A percentile compares a stretch with the other conserved stretches of the same genome.
Conservation (phyloP, 2,888 invertebrate genomes). For the Chydorus sphaericus region DNA sequence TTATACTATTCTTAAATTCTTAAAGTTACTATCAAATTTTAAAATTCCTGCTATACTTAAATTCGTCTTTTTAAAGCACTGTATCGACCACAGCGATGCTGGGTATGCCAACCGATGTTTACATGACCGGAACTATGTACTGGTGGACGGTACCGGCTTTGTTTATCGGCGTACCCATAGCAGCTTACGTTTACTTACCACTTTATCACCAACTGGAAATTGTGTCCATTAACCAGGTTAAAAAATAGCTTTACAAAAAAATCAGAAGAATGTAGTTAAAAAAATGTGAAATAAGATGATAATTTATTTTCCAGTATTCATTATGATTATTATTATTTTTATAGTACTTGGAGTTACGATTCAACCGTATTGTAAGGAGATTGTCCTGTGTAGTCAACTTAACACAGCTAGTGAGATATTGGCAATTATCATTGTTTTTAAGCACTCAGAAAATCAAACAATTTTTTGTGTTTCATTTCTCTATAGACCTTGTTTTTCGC, state of each 20-base stretch:
- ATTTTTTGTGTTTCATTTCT: too few species aligned
- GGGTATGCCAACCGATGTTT: slow-evolving; percentile 64
- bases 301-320: too few species aligned
- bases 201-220: slow-evolving; percentile 23
- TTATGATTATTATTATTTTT: too few species aligned
- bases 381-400: slow-evolving; percentile 15
- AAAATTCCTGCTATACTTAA: too few species aligned
- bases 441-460: too few species aligned
- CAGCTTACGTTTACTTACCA: slow-evolving; percentile 22
- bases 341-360: slow-evolving; percentile 19
- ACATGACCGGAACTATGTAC: slow-evolving; percentile 66
- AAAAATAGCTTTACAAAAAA: too few species aligned
- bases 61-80: slow-evolving; percentile 36
- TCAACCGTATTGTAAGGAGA: slow-evolving; percentile 17
- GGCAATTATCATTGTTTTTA: too few species aligned
- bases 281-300: too few species aligned
- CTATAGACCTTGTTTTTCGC: slow-evolving; percentile 29
- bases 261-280: too few species aligned
- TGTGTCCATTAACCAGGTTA: slow-evolving; percentile 27
- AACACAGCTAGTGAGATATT: slow-evolving; percentile 15
- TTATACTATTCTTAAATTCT: too few species aligned
- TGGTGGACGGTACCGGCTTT: slow-evolving; percentile 24
- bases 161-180: slow-evolving; percentile 20
- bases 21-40: neutral
- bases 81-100: slow-evolving; percentile 62